Percentiles rank a stretch among this genome's conserved stretches.
phyloP scores from a whole-genome alignment of 2,888 invertebrate species.

The Meliscaeva auricollis region DNA sequence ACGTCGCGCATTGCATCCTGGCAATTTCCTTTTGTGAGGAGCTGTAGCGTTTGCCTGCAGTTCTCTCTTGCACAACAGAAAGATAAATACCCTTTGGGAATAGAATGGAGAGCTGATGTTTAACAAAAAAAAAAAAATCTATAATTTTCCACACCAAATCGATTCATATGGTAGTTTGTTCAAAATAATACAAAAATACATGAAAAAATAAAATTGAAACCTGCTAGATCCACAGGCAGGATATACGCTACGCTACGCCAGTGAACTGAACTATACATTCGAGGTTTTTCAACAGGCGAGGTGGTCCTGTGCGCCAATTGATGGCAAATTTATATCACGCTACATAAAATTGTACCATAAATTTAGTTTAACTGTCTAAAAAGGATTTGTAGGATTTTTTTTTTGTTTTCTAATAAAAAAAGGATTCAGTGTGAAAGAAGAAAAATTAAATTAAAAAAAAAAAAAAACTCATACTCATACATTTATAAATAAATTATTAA shows the following conservation, averaged over 20 bases:
- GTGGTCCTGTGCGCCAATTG: slow-evolving; percentile 51
- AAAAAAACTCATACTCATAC: neutral
- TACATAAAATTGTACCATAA: slow-evolving; percentile 65
- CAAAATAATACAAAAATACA: slow-evolving; percentile 35
- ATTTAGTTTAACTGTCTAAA: slow-evolving; percentile 51
- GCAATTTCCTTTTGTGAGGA: slow-evolving; percentile 47
- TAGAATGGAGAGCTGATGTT: neutral
- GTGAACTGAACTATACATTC: slow-evolving; percentile 40
- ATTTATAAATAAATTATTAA: slow-evolving; percentile 35
- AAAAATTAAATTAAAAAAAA: neutral
- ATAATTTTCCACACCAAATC: slow-evolving; percentile 35
- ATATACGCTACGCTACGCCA: neutral
- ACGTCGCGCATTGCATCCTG: slow-evolving; percentile 41
- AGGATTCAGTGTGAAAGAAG: neutral
- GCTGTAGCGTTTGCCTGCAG: no score
- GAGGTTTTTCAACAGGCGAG: neutral
- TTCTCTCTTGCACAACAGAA: neutral
- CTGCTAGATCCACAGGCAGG: slow-evolving; percentile 12
- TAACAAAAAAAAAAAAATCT: slow-evolving; percentile 27
- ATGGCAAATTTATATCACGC: slow-evolving; percentile 57
- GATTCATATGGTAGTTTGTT: slow-evolving; percentile 41
- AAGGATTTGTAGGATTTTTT: slow-evolving; percentile 11
- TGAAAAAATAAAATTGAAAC: slow-evolving; percentile 12
- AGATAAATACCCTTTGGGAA: slow-evolving; percentile 21
- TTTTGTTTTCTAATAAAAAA: neutral